phyloP scores from a whole-genome alignment of 2,797 vertebrate species.

The Acropternis orthonyx region DNA sequence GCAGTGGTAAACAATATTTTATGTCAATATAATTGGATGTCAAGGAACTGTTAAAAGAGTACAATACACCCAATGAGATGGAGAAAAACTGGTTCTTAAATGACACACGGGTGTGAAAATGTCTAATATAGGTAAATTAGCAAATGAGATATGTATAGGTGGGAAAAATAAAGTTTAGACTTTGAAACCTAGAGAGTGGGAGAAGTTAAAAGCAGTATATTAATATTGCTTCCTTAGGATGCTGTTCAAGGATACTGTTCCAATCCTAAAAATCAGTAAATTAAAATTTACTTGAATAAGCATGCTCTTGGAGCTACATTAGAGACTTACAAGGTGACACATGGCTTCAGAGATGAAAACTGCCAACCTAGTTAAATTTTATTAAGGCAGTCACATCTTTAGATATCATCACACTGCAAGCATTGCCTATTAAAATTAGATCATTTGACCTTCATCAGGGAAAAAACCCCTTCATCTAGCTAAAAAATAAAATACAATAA shows the following conservation, averaged over 20 bases:
- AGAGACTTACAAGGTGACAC: constrained; percentile 1
- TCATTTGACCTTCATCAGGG: background rate
- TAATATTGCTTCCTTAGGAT: background rate
- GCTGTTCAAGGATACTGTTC: background rate
- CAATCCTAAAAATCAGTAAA: background rate
- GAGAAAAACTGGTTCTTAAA: background rate
- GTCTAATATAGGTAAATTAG: background rate
- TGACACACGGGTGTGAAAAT: background rate
- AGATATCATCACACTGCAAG: background rate
- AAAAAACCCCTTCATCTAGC: background rate
- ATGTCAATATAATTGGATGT: background rate
- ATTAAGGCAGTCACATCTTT: background rate
- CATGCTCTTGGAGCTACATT: background rate
- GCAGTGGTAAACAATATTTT: background rate
- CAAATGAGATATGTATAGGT: background rate
- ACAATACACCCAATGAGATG: background rate
- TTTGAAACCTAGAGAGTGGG: background rate
- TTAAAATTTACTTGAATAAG: constrained; percentile 13
- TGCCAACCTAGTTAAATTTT: constrained; percentile 6
- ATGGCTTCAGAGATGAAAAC: background rate
- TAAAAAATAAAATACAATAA: background rate
- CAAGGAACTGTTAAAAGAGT: background rate
- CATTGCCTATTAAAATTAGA: background rate
- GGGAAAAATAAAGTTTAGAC: background rate
- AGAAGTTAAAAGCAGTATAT: background rate